Base-by-base conservation (phyloP, 2,888 invertebrate genomes). In the Orgyia antiqua region DNA sequence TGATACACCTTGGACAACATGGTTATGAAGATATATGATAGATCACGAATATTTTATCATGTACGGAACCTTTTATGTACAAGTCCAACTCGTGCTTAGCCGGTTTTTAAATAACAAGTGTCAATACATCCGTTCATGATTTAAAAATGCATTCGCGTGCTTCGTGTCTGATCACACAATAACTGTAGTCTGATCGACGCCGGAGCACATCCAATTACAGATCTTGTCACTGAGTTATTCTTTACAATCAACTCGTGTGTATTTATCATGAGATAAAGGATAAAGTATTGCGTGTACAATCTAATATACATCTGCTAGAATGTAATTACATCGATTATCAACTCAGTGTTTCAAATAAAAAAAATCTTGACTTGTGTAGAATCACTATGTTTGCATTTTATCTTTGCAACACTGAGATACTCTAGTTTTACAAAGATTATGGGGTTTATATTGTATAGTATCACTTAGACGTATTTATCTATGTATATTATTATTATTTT, bases 161-260 rank as follows among this genome's bases (percentile, higher is more conserved):
- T 10, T 27, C 30, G 28, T 35, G 33, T 39, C 57, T 55, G 50
- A 51, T 58, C 46, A 56, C 54, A 49, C 58, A 51, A 60, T 60
- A 66, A 62, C 55, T 58, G 51, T 46, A 34, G 36, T 28, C 58
- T 66, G 68, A 67, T 68, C 65, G 59, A 69, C 67, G 67, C 65
- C 51, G 63, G 63, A 58, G 61, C 63, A 56, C 64, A 64, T 58
- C 72, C 76, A 77, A 77, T 78, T 77, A 79, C 69, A 68, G 51
- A 52, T 57, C 68, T 53, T 71, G 76, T 75, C 74, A 71, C 61
- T 69, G 69, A 55, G 55, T 56, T 52, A 65, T 75, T 71, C 76
- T 78, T 76, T 74, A 76, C 69, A 65, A 61, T 58, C 60, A 52
- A 52, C 50, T 55, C 61, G 40, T 68, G 65, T 70, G 68, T 71